These are phyloP conservation scores for Trichopoda pennipes DNA, from an alignment of 2,888 invertebrate species.

Conservation along the genomic window DNA sequence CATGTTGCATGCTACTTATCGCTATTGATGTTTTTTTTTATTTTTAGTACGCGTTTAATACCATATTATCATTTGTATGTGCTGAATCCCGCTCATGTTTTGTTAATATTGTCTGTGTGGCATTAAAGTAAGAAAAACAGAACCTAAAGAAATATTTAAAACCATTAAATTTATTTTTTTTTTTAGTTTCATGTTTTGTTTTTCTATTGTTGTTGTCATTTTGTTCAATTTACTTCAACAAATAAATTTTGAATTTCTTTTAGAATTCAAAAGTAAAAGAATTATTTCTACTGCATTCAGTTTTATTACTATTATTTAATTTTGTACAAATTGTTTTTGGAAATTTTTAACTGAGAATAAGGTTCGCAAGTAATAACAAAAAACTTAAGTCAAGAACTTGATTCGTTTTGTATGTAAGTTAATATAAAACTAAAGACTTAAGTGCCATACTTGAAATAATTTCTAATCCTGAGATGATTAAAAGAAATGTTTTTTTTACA, in stretches of 20 bases:
- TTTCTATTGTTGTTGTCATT: constrained; percentile 25
- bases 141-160: constrained; percentile 29
- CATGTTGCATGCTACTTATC: constrained; percentile 67
- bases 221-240: constrained; percentile 39
- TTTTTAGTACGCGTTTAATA: constrained; percentile 29
- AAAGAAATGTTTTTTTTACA: neutral
- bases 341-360: neutral
- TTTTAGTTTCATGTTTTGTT: constrained; percentile 43
- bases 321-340: constrained; percentile 63
- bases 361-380: constrained; percentile 20
- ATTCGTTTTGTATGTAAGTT: neutral
- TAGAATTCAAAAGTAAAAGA: constrained; percentile 34
- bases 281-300: constrained; percentile 56
- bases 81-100: constrained; percentile 50
- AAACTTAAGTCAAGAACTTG: constrained; percentile 56
- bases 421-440: constrained; percentile 37
- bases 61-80: constrained; percentile 26
- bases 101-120: constrained; percentile 58
- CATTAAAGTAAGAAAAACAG: constrained; percentile 34
- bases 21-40: constrained; percentile 37
- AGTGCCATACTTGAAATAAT: constrained; percentile 41
- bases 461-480: neutral
- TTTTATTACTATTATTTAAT: constrained; percentile 63
- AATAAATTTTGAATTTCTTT: constrained; percentile 64
- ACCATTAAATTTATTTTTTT: constrained; percentile 64